Conservation (phyloP, 2,888 invertebrate species). For the Ashinkailepas kermadecensis region DNA sequence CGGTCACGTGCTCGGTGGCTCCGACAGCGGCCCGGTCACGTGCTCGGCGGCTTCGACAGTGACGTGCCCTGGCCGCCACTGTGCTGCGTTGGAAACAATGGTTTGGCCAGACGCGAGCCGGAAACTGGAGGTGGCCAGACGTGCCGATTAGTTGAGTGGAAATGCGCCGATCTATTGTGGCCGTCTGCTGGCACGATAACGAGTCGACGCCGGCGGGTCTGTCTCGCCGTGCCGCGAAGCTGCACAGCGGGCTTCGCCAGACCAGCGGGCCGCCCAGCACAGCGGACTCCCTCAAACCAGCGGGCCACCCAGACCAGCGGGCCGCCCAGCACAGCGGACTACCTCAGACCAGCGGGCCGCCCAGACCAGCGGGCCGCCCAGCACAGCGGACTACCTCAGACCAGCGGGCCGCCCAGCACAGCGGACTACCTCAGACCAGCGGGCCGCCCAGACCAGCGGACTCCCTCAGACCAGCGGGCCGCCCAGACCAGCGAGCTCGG, state of each 20-base stretch:
- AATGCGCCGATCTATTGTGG: not conserved
- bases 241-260: not conserved
- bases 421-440: too few species aligned
- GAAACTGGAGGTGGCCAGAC: not conserved
- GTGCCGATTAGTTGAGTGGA: constrained; percentile 12
- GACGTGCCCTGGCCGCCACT: too few species aligned
- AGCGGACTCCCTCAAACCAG: too few species aligned
- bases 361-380: too few species aligned
- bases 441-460: not conserved
- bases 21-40: too few species aligned
- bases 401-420: too few species aligned
- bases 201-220: not conserved
- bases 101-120: not conserved
- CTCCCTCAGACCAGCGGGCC: not conserved
- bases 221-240: not conserved
- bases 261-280: not conserved
- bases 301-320: too few species aligned
- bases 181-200: not conserved
- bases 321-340: too few species aligned
- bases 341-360: too few species aligned
- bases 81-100: not conserved
- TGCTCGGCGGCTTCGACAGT: too few species aligned
- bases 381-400: too few species aligned
- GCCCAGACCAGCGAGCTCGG: not conserved
- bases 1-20: too few species aligned